Evolutionary conservation across 2,113 vertebrate species (phyloP), one percentile per base, ranked within the genome.

Genomic region (Cichladusa arquata): DNA sequence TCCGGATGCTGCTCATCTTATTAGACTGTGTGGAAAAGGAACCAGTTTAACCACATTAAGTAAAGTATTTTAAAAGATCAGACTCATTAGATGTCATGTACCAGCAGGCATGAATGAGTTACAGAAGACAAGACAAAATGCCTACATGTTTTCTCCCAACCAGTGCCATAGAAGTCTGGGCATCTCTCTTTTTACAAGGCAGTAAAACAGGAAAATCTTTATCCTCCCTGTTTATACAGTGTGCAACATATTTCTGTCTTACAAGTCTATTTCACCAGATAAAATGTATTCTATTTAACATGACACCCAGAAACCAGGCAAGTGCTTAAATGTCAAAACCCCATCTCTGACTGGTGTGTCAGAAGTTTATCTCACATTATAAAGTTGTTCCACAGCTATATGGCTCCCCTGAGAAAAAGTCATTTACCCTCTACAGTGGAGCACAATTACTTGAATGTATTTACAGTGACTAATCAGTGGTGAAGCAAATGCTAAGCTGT

Each of bases 401-500:
- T 80, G 25, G 40, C 15, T 85, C 94, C 78, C 74, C 51, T 5
- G 36, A 96, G 89, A 78, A 80, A 69, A 93, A 78, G 84, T 54
- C 11, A 95, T 91, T 97, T 96, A 90, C 83, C 28, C 61, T 86
- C 54, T 62, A 31, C 24, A 74, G 10, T 44, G 79, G 92, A 56
- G 19, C 56, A 93, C 72, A 94, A 51, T 73, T 83, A 22, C 74
- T 86, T 81, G 73, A 83, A 82, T 62, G 44, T 66, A 95, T 97
- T 90, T 65, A 79, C 77, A 81, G 89, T 82, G 89, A 96, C 81
- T 96, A 95, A 97, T 94, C 91, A 95, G 44, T 25, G 42, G 78
- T 73, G 84, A 83, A 94, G 53, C 96, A 88, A 94, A 81, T 65
- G 95, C 66, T 92, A 56, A 83, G 60, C 33, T 96, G 56, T 70